Base-by-base conservation (phyloP, 2,797 vertebrate genomes). In the Rhadinocentrus ornatus region DNA sequence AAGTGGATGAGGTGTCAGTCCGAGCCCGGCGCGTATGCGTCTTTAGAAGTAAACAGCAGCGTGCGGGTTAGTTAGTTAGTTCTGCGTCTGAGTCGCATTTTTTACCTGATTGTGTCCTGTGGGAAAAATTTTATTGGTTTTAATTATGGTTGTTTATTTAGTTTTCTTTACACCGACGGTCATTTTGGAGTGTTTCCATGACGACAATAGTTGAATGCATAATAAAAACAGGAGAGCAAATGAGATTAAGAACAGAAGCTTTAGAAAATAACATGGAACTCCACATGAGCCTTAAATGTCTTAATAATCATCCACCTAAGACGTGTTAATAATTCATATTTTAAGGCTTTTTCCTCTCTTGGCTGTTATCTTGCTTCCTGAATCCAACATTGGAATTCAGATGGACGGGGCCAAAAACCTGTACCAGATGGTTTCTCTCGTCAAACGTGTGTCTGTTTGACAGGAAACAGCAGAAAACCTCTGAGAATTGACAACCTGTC, bases 301-400 rank as follows among this genome's bases (percentile, higher is more conserved):
- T 68, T 61, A 10, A 15, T 26, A 20, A 65, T 64, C 78, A 59
- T 81, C 77, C 37, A 66, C 27, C 56, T 13, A 0, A 1, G 13
- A 10, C 1, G 39, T 37, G 69, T 80, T 64, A 71, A 73, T 64
- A 69, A 63, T 61, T 62, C 62, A n/a, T 53, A 54, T 69, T 24
- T 50, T n/a, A 39, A 41, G 44, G 31, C 71, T 7, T 62, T n/a
- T 57, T 69, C 55, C 32, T 66, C 53, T 71, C 12, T 27, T 65
- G 61, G 52, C 66, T 62, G 8, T 68, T 60, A 69, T 77, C 70
- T 71, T 31, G 34, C 54, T 54, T 73, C 73, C 79, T 65, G 62
- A 12, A 68, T 73, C 58, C 54, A 69, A 73, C 55, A 27, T 5
- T n/a, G 77, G 56, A 64, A 69, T 78, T 83, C 86, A 85, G 73